Conservation (phyloP, 1,140 invertebrate genomes). For the Bradysia coprophila region DNA sequence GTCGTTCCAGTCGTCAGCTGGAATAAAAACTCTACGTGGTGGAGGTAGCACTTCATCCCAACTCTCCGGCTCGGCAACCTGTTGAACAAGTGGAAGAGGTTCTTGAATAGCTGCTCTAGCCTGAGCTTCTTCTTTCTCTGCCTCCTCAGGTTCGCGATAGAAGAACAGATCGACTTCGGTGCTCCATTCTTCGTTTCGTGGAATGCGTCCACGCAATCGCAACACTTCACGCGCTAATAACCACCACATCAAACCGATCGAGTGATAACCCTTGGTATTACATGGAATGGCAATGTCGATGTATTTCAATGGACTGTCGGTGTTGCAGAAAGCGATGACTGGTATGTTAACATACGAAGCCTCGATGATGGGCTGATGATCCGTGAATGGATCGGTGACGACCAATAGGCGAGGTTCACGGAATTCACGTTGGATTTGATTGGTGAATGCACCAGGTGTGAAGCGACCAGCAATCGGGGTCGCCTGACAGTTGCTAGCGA, state of each 20-base stretch:
- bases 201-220: constrained; percentile 79
- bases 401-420: constrained; percentile 92
- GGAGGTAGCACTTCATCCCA: constrained; percentile 24
- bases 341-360: constrained; percentile 99
- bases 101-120: constrained; percentile 48
- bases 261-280: constrained; percentile 92
- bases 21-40: constrained; percentile 14
- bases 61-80: constrained; percentile 20
- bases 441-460: constrained; percentile 96
- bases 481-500: constrained; percentile 90
- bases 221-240: constrained; percentile 92
- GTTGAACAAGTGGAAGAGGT: constrained; percentile 19
- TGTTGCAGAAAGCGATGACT: constrained; percentile 97
- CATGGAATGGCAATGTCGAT: constrained; percentile 99
- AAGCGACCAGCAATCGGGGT: constrained; percentile 98
- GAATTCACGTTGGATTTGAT: constrained; percentile 86
- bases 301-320: constrained; percentile 82
- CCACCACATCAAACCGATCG: constrained; percentile 99
- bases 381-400: constrained; percentile 86
- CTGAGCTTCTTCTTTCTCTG: constrained; percentile 87
- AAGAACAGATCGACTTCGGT: constrained; percentile 99
- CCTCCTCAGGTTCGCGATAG: constrained; percentile 95
- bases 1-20: constrained; percentile 31
- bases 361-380: constrained; percentile 97
- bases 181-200: constrained; percentile 82